Percentiles rank a stretch among this genome's conserved stretches.
Conservation (phyloP, 2,888 invertebrate species). For the Scaptodrosophila latifasciaeformis region DNA sequence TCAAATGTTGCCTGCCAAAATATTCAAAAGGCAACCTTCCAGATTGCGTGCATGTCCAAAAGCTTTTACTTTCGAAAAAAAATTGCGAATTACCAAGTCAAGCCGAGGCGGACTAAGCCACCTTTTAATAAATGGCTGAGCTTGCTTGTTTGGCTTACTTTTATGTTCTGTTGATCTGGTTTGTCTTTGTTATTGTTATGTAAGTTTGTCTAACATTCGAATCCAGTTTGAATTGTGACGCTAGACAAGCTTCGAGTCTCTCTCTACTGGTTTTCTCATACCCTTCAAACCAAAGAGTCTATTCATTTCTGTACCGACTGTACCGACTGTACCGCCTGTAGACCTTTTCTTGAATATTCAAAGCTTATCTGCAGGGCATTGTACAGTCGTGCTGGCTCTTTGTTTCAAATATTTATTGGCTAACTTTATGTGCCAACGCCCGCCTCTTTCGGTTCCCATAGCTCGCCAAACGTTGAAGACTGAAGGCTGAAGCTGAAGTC, state of each 20-base stretch:
- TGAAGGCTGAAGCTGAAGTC: constrained; percentile 27
- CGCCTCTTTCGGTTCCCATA: background rate
- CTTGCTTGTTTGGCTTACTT: background rate
- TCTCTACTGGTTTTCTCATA: too few species aligned
- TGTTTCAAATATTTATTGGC: too few species aligned
- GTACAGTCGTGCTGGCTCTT: constrained; percentile 18
- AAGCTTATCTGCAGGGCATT: constrained; percentile 33
- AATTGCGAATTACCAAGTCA: constrained; percentile 30
- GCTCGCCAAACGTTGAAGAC: constrained; percentile 45
- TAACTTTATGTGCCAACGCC: constrained; percentile 15
- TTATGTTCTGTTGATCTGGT: background rate
- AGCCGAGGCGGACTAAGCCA: background rate
- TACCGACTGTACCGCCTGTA: too few species aligned
- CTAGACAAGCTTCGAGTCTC: too few species aligned
- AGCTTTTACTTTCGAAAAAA: constrained; percentile 69
- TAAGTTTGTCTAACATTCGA: constrained; percentile 3
- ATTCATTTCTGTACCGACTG: too few species aligned
- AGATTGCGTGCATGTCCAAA: constrained; percentile 19
- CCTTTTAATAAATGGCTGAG: background rate
- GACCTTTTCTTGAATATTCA: constrained; percentile 39
- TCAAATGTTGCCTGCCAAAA: too few species aligned
- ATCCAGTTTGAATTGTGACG: too few species aligned
- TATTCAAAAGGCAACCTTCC: constrained; percentile 48
- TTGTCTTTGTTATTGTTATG: background rate
- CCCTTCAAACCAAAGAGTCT: too few species aligned